Conservation (phyloP, 2,797 vertebrate species). For the Xenopus petersii region DNA sequence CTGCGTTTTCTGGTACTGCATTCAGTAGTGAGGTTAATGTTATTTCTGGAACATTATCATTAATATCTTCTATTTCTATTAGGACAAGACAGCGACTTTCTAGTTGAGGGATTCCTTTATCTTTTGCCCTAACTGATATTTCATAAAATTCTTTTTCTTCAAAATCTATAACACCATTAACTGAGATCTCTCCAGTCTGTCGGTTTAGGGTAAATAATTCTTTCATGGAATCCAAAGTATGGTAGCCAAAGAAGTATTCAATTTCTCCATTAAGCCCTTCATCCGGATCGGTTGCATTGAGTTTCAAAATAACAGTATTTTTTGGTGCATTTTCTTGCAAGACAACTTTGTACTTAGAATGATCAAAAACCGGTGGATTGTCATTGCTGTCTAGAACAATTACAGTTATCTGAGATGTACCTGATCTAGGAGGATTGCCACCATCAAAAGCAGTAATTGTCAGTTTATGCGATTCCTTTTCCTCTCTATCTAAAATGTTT, state of each 20-base stretch:
- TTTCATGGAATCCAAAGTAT: constrained; percentile 73
- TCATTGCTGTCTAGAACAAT: constrained; percentile 88
- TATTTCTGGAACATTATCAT: constrained; percentile 87
- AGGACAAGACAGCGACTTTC: constrained; percentile 54
- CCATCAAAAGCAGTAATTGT: constrained; percentile 86
- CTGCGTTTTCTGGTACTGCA: constrained; percentile 78
- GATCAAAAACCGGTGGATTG: constrained; percentile 83
- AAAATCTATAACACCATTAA: constrained; percentile 82
- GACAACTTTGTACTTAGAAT: constrained; percentile 71
- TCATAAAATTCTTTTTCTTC: constrained; percentile 75
- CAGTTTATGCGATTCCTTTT: constrained; percentile 77
- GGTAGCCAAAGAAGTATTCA: constrained; percentile 80
- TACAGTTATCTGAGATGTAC: constrained; percentile 79
- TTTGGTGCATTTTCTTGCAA: constrained; percentile 78
- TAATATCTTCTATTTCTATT: constrained; percentile 82
- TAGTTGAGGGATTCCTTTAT: constrained; percentile 79
- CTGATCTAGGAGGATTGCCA: constrained; percentile 81
- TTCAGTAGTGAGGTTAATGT: constrained; percentile 81
- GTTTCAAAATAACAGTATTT: constrained; percentile 79
- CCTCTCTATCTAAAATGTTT: constrained; percentile 82
- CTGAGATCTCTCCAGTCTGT: constrained; percentile 78
- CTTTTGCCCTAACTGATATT: constrained; percentile 76
- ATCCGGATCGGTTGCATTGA: constrained; percentile 88
- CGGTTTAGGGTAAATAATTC: constrained; percentile 80
- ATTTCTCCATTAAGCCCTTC: constrained; percentile 83